Evolutionary conservation across 2,888 invertebrate species (phyloP), one percentile per base, ranked within the genome.

Genomic region (Platycheirus rosarum): DNA sequence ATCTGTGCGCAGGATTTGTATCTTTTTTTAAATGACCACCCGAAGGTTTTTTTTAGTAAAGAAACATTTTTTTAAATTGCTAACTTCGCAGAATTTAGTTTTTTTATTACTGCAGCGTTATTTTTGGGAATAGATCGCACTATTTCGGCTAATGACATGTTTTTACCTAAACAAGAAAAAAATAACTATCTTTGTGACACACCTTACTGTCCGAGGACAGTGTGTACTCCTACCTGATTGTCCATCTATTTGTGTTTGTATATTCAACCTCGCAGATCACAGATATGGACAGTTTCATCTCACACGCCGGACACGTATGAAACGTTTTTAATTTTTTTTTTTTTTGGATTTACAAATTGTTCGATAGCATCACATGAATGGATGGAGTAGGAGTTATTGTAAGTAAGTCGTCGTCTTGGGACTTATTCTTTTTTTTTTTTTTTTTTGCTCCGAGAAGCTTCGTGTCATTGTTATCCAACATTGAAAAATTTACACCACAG

Each of bases 271-370:
- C 46, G 40, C 48, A 77, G 82, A 82, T 82, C 48, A 23, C 63
- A 76, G 76, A 82, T 71, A 82, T 11, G 48, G 49, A 29, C 42
- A 68, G 68, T 63, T 82, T 77, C 71, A 82, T 77, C 71, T 77
- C 35, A 82, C 71, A 82, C 82, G 82, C 82, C 63, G 82, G 77
- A 82, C 82, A 82, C 82, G 82, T 82, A 77, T 73, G 82, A 82
- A 77, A 82, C 69, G 77, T 71, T 77, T 29, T 35, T 57, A 42
- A 66, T 60, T 66, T 66, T 53, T 69, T 32, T 78, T 49, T 48
- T 23, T 66, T 53, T 63, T 57, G 26, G 69, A 48, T 69, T 65
- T 63, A 68, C 44, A 46, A 55, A 68, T 49, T 55, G 32, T 66
- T 69, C 77, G 77, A 82, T 82, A 73, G 49, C 68, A 82, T 75